Conservation (phyloP, 2,797 vertebrate species). For the Telmatherina bonti region DNA sequence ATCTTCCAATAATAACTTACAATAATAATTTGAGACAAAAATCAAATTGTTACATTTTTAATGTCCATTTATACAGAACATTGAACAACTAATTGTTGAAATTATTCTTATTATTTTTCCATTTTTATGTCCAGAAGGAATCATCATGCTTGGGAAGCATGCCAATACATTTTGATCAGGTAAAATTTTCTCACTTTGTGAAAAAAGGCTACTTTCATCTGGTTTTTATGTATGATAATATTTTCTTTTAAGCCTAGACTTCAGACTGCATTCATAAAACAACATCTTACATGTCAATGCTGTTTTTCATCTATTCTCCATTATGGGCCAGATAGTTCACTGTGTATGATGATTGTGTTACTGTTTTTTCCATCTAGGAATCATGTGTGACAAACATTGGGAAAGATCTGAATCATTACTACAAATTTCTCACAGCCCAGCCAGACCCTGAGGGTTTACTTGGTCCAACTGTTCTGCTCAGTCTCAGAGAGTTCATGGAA, state of each 20-base stretch:
- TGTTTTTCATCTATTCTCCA: not conserved
- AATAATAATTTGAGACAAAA: not conserved
- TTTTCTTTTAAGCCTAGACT: not conserved
- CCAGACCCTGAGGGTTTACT: constrained; percentile 43
- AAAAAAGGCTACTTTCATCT: not conserved
- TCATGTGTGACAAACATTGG: constrained; percentile 71
- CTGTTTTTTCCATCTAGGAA: constrained; percentile 54
- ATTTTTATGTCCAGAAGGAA: constrained; percentile 40
- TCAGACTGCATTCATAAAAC: too few species aligned
- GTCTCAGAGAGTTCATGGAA: constrained; percentile 71
- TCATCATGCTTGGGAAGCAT: constrained; percentile 55
- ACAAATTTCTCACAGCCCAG: constrained; percentile 55
- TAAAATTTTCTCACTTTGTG: constrained; percentile 30
- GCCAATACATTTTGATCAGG: constrained; percentile 65
- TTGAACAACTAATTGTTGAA: not conserved
- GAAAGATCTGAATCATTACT: constrained; percentile 75
- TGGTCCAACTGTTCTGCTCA: constrained; percentile 44
- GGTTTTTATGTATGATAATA: too few species aligned
- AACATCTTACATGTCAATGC: too few species aligned
- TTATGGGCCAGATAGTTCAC: not conserved
- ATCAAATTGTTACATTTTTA: not conserved
- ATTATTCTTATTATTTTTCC: not conserved
- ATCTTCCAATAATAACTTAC: not conserved
- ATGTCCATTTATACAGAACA: not conserved
- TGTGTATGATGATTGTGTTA: not conserved